Evolutionary conservation across 1,140 invertebrate species (phyloP).

Genomic region (Eumaeus atala): DNA sequence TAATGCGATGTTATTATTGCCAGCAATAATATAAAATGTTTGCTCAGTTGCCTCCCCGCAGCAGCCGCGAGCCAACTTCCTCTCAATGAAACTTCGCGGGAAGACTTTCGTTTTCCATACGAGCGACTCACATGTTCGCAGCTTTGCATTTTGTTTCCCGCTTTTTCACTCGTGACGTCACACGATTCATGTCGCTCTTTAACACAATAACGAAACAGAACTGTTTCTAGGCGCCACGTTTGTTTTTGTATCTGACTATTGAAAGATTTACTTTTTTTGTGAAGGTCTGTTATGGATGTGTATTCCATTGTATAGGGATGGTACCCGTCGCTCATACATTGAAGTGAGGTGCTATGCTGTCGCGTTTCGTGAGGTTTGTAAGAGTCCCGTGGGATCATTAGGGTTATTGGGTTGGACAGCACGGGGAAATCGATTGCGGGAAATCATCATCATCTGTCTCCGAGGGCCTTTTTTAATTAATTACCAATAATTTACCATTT

Average conservation of each 20-base stretch:
- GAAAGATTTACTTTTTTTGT: too few relatives aligned
- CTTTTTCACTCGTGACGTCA: slow-evolving; percentile 67
- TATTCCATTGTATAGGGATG: too few relatives aligned
- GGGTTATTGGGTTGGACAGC: too few relatives aligned
- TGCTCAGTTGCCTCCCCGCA: slow-evolving; percentile 12
- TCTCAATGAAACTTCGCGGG: slow-evolving; percentile 61
- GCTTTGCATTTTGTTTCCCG: slow-evolving; percentile 66
- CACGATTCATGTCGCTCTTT: slow-evolving; percentile 41
- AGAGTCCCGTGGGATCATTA: too few relatives aligned
- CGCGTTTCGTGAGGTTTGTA: too few relatives aligned
- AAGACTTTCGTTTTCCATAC: slow-evolving; percentile 72
- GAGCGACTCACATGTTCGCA: slow-evolving; percentile 55
- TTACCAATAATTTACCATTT: too few relatives aligned
- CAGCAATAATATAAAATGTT: slow-evolving; percentile 17
- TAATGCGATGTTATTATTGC: slow-evolving; percentile 8
- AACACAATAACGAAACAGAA: slow-evolving; percentile 21
- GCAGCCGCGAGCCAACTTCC: slow-evolving; percentile 45
- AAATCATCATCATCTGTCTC: too few relatives aligned
- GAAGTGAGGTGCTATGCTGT: too few relatives aligned
- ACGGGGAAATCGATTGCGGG: too few relatives aligned
- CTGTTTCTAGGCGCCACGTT: background rate
- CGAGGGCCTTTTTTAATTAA: too few relatives aligned
- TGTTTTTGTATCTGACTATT: background rate
- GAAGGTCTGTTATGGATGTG: too few relatives aligned
- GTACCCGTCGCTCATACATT: too few relatives aligned